Base-by-base conservation (phyloP, 2,888 invertebrate species). In the Epinotia nisella region DNA sequence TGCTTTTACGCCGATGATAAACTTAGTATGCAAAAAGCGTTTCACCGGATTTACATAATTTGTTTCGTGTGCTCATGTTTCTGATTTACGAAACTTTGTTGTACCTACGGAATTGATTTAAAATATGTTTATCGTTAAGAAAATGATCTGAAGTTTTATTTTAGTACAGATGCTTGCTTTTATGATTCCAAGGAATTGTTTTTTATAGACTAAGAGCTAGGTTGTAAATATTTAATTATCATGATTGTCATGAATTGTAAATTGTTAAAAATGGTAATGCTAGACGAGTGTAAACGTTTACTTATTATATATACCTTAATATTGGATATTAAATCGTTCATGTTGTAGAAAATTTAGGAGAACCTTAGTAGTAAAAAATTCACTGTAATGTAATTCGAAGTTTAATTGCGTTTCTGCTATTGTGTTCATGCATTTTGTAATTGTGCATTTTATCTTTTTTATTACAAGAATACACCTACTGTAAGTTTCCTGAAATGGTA, bases 301-400 rank as follows among this genome's bases (percentile, higher is more conserved):
- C 80, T 83, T 85, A 83, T 75, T 79, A 75, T 75, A 76, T 74
- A 71, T 71, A 75, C 56, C 58, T 64, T 62, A 70, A 73, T 87
- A 88, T 86, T 85, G 87, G 89, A 89, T 89, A 90, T 90, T 86
- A 86, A 87, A 90, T 89, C 88, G 90, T 92, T 92, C 92, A 92
- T 90, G 91, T 92, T 90, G 92, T 93, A 93, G 92, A 85, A 81
- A 88, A 87, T 80, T 87, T 90, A 90, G 88, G 82, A 83, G 78
- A 82, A 82, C 85, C 79, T 81, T 84, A 82, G 89, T 87, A 89
- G 88, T 83, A 81, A 87, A 83, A 87, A 85, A 78, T 78, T 83
- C 81, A 82, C 78, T 79, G 78, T 84, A 83, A 76, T 79, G 78
- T 84, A 83, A 76, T 78, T 76, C 53, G 76, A 75, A 73, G 74